Conservation (phyloP, 2,888 invertebrate species). For the Synanthedon tipuliformis region DNA sequence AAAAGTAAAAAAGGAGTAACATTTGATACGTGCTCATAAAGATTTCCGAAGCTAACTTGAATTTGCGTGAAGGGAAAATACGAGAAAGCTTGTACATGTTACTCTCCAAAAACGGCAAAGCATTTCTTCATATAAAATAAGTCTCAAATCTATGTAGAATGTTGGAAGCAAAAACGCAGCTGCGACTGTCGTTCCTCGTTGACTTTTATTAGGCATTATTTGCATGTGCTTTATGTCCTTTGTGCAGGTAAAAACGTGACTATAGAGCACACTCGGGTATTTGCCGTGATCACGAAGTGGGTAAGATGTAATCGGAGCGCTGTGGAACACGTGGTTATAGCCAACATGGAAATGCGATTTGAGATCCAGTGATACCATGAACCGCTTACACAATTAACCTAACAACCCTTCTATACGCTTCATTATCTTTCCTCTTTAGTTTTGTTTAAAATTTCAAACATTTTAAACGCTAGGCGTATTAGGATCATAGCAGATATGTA, state of each 20-base stretch:
- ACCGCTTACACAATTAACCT: constrained; percentile 40
- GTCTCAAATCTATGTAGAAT: constrained; percentile 8
- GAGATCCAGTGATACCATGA: constrained; percentile 17
- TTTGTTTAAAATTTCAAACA: too few species aligned
- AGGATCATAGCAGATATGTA: too few species aligned
- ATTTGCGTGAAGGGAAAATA: constrained; percentile 28
- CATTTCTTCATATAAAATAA: too few species aligned
- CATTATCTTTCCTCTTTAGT: constrained; percentile 16
- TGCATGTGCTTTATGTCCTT: constrained; percentile 36
- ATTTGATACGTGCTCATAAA: constrained; percentile 35
- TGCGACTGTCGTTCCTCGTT: constrained; percentile 26
- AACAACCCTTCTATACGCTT: constrained; percentile 30
- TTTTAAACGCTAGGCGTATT: too few species aligned
- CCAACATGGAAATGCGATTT: constrained; percentile 29
- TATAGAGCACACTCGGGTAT: constrained; percentile 31
- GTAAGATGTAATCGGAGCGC: constrained; percentile 35
- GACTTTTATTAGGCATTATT: constrained; percentile 42
- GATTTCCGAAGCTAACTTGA: constrained; percentile 36
- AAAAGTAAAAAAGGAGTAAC: constrained; percentile 23
- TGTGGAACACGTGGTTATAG: constrained; percentile 20
- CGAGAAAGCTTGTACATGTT: constrained; percentile 13
- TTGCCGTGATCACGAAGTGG: constrained; percentile 48
- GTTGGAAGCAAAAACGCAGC: constrained; percentile 20
- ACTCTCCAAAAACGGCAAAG: constrained; percentile 10
- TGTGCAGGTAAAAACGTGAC: constrained; percentile 52